Evolutionary conservation across 2,113 vertebrate genomes (phyloP), one percentile per base, ranked within the genome.

Genomic region (Lepus europaeus): DNA sequence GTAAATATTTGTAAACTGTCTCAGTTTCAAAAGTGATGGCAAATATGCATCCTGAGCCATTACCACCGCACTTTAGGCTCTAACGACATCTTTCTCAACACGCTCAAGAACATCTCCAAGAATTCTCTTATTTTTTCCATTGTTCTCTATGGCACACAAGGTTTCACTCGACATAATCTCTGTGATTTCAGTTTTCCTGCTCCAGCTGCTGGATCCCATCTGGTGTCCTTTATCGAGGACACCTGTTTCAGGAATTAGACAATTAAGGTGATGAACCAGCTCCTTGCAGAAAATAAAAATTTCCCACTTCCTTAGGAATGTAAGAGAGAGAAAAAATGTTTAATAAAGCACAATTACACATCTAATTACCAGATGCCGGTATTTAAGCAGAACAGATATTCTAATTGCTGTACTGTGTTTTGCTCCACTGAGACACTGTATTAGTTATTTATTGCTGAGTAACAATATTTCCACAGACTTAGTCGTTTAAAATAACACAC

Each of bases 351-450:
- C 76, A 95, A 94, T 96, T 97, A 90, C 73, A 87, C 87, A 97
- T 96, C 87, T 96, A 96, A 95, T 96, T 97, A 95, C 96, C 94
- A 96, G 91, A 96, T 95, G 94, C 81, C 93, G 93, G 88, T 70
- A 92, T 81, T 92, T 87, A 91, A 82, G 74, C 68, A 83, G 83
- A 95, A 91, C 66, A 84, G 78, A 76, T 61, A 94, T 19, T 96
- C 79, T 83, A 95, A 93, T 59, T 89, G 80, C 72, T 27, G 17
- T 63, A 25, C 78, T 85, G 93, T 95, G 80, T 76, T 95, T 87
- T 89, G 92, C 88, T 93, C 87, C 87, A 79, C 63, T n/a, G 92
- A 93, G 90, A 94, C 90, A 64, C 0, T 96, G 91, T 95, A 94
- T 95, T 97, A 79, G 95, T 93, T 95, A 93, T 79, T 91, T 77